Evolutionary conservation across 2,113 vertebrate genomes (phyloP), one percentile per base, ranked within the genome.

Genomic region (Columba livia): DNA sequence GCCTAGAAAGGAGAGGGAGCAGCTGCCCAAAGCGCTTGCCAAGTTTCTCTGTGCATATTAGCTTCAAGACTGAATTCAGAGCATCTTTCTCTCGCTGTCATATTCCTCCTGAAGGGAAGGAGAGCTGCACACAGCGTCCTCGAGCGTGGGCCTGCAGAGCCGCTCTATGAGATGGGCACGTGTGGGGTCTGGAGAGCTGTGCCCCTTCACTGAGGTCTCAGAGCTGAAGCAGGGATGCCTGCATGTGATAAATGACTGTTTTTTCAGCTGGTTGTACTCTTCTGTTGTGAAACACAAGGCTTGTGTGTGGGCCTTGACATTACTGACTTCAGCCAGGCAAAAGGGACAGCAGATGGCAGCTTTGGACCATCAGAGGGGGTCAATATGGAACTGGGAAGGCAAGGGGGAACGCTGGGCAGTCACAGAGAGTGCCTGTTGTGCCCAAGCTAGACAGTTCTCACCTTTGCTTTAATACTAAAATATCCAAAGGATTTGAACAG

Each of bases 331-430:
- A 90, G 50, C n/a, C 38, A 75, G 75, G 54, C 44, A 57, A 44
- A 74, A 65, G 32, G 50, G 79, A 77, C 82, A 95, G 88, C 82
- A 95, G 92, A 56, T 93, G 96, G 90, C 90, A 91, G 85, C 85
- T 96, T 82, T 77, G 60, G 54, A 48, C 71, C 62, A 54, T 89
- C 25, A 88, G 25, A 47, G 38, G 21, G 65, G 50, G 44, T 64
- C 84, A 48, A 48, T 67, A 12, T 28, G 60, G 78, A 5, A 19
- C 57, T 51, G 38, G 12, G 11, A 64, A 47, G 38, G 60, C 42
- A 21, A 47, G 26, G 77, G 78, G n/a, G 9, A 81, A 19, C 17
- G 6, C 12, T 42, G 42, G 44, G 24, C 13, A 44, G 60, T 86
- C 69, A 86, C 2, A 0, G 50, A 66, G 28, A 2, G 29, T 75